phyloP scores from a whole-genome alignment of 2,888 invertebrate genomes.

The Monoplex corrugatus region DNA sequence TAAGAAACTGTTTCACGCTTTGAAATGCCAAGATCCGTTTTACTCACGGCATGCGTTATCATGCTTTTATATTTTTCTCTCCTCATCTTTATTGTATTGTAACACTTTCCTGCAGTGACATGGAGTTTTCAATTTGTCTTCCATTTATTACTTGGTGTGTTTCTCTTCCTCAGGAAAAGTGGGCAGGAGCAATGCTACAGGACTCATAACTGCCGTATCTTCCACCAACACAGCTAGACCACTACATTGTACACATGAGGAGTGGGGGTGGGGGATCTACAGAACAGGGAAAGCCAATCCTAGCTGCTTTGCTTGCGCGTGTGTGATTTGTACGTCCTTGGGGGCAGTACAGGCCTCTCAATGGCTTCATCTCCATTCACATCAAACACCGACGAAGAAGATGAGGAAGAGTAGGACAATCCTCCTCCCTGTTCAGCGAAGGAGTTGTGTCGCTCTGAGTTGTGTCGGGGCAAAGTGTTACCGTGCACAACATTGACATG shows the following conservation, averaged over 20 bases:
- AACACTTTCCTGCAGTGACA: no score
- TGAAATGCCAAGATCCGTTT: neutral
- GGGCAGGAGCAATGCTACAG: neutral
- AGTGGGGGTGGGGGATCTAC: neutral
- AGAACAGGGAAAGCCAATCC: constrained; percentile 43
- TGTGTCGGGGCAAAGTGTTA: constrained; percentile 71
- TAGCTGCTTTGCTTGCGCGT: constrained; percentile 74
- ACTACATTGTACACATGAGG: no score
- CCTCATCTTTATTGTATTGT: no score
- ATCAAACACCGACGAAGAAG: constrained; percentile 63
- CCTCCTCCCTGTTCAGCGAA: neutral
- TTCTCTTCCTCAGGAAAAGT: neutral
- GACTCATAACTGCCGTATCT: neutral
- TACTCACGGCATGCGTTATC: no score
- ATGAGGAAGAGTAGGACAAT: constrained; percentile 46
- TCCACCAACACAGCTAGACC: neutral
- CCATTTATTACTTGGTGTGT: neutral
- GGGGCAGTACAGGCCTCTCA: constrained; percentile 77
- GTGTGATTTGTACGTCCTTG: constrained; percentile 76
- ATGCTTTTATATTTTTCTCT: no score
- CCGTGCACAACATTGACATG: constrained; percentile 53
- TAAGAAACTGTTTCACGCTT: constrained; percentile 2
- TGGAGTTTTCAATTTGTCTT: no score
- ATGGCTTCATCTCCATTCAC: constrained; percentile 66
- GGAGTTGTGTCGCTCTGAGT: constrained; percentile 66